phyloP scores from a whole-genome alignment of 37 sponge, comb jelly and placozoan genomes.

The Cladorhizidae sp. region DNA sequence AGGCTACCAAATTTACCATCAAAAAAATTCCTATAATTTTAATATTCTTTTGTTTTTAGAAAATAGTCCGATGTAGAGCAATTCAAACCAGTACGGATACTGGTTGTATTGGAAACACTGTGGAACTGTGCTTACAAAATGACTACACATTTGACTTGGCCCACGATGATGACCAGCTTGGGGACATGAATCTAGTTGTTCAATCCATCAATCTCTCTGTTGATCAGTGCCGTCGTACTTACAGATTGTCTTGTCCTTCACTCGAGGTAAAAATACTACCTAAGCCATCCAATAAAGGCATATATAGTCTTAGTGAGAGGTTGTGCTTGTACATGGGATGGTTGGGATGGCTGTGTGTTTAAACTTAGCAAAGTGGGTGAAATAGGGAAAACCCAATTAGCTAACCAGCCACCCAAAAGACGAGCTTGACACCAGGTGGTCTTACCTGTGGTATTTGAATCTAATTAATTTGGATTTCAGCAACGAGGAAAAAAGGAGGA shows the following conservation, averaged over 20 bases:
- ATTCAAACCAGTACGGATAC: background rate
- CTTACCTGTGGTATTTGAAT: too few species aligned
- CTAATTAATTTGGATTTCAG: too few species aligned
- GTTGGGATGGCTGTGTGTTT: too few species aligned
- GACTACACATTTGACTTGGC: slow-evolving; percentile 42
- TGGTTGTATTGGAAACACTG: background rate
- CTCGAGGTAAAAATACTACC: slow-evolving; percentile 17
- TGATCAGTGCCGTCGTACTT: background rate
- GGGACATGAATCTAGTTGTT: slow-evolving; percentile 3
- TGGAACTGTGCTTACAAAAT: slow-evolving; percentile 22
- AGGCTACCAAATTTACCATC: background rate
- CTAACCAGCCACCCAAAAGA: too few species aligned
- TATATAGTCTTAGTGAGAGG: too few species aligned
- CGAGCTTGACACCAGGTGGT: too few species aligned
- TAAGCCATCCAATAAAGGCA: too few species aligned
- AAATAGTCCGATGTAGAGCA: background rate
- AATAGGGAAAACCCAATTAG: too few species aligned
- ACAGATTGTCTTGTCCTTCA: slow-evolving; percentile 49
- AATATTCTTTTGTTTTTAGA: background rate
- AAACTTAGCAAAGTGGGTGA: too few species aligned
- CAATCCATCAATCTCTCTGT: slow-evolving; percentile 17
- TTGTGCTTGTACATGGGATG: too few species aligned
- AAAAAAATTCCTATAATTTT: background rate
- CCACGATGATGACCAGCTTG: background rate
- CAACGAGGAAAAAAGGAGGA: too few species aligned